Evolutionary conservation across 2,113 vertebrate species (phyloP).

Genomic region (Smithornis capensis): DNA sequence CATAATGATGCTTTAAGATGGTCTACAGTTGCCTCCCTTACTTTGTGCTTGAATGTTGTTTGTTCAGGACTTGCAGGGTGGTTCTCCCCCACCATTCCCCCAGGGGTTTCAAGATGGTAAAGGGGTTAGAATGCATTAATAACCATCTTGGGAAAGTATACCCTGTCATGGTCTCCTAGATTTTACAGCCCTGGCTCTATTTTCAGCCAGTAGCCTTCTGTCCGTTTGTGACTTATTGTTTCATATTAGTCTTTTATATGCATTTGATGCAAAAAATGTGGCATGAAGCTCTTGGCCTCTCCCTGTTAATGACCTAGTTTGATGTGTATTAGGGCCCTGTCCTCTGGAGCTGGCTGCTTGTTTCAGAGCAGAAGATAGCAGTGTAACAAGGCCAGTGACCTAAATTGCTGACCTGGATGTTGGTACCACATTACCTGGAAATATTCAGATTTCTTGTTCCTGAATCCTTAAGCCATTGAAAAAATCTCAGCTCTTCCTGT

Average conservation of each 20-base stretch:
- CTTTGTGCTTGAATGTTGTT: neutral
- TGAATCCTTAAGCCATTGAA: neutral
- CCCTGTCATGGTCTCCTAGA: neutral
- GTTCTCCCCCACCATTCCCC: accelerated
- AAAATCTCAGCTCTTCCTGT: neutral
- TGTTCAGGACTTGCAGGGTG: neutral
- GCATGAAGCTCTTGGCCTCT: neutral
- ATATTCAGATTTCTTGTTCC: neutral
- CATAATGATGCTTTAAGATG: neutral
- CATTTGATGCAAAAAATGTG: neutral
- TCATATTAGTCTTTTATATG: neutral
- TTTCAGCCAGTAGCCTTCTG: neutral
- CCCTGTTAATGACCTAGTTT: neutral
- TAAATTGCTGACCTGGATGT: neutral
- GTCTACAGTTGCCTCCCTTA: neutral
- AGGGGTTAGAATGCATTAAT: neutral
- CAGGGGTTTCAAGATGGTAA: neutral
- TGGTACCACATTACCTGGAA: neutral
- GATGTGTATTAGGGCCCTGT: neutral
- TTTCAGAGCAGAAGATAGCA: neutral
- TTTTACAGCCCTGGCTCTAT: neutral
- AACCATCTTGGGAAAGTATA: neutral
- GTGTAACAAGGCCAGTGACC: neutral
- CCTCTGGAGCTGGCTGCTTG: neutral
- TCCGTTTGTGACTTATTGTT: neutral